Percentiles rank a stretch among this genome's conserved stretches.
These are phyloP conservation scores for Torymus tubicola DNA, from an alignment of 2,888 invertebrate species.

Conservation along the genomic window DNA sequence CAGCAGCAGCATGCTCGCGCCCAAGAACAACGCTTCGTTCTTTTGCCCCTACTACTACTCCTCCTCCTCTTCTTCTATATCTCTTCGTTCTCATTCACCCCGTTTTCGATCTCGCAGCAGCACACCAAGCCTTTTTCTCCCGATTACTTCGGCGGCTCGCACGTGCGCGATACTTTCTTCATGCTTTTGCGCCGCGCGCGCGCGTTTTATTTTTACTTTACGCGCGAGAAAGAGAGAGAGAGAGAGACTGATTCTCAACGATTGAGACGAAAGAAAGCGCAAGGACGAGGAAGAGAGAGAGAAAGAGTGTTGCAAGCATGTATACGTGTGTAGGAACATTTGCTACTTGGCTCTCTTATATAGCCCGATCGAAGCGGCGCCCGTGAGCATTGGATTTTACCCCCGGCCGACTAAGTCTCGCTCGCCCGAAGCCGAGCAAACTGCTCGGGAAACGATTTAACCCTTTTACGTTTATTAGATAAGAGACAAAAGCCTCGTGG, in stretches of 20 bases:
- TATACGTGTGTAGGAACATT: constrained; percentile 5
- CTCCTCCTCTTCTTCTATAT: background rate
- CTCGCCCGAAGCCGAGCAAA: constrained; percentile 15
- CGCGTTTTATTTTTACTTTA: constrained; percentile 10
- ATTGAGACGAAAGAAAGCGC: constrained; percentile 22
- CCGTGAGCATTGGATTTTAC: constrained; percentile 13
- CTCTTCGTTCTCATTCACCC: constrained; percentile 17
- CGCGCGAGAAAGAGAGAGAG: background rate
- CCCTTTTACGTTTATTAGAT: constrained; percentile 46
- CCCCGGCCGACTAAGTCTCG: background rate
- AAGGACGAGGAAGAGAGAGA: background rate
- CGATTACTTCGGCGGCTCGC: constrained; percentile 2
- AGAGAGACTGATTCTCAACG: constrained; percentile 27
- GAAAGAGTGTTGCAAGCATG: constrained; percentile 6
- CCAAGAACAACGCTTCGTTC: constrained; percentile 8
- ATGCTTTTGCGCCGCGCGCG: background rate
- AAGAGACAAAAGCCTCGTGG: constrained; percentile 17
- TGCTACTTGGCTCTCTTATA: constrained; percentile 35
- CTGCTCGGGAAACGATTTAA: constrained; percentile 37
- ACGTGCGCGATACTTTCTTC: background rate
- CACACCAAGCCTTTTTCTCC: constrained; percentile 13
- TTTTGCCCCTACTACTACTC: background rate
- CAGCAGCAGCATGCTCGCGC: background rate
- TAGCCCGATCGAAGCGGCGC: constrained; percentile 5
- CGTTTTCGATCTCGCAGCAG: constrained; percentile 30